Conservation (phyloP, 2,888 invertebrate species). For the Callyntrura guangdongensis region DNA sequence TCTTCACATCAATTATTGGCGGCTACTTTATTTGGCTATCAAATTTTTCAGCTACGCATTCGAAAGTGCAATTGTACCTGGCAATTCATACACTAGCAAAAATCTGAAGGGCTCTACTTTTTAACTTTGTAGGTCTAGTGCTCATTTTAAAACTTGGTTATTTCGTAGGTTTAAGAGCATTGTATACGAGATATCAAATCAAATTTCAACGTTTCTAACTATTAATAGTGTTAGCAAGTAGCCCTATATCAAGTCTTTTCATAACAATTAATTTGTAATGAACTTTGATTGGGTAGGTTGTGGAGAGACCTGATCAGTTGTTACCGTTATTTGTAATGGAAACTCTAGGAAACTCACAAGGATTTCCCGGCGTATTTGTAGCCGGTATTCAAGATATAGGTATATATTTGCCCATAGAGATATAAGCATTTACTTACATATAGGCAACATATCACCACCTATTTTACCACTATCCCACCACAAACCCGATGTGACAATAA, state of each 20-base stretch:
- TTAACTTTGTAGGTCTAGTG: slow-evolving; percentile 75
- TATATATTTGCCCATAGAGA: no score
- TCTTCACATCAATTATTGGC: slow-evolving; percentile 82
- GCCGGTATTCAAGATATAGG: no score
- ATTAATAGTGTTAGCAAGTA: no score
- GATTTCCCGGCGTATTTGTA: slow-evolving; percentile 76
- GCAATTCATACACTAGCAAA: slow-evolving; percentile 55
- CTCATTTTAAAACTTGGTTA: slow-evolving; percentile 71
- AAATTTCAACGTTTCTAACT: no score
- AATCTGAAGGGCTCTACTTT: slow-evolving; percentile 67
- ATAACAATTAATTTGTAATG: no score
- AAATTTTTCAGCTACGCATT: slow-evolving; percentile 67
- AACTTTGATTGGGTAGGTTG: slow-evolving; percentile 69
- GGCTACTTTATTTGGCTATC: slow-evolving; percentile 79
- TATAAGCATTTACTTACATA: no score
- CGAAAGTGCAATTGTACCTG: slow-evolving; percentile 77
- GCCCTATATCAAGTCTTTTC: no score
- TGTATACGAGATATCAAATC: slow-evolving; percentile 77
- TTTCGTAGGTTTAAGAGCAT: slow-evolving; percentile 71
- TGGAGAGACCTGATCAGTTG: slow-evolving; percentile 71
- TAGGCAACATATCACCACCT: no score
- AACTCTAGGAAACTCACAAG: slow-evolving; percentile 66
- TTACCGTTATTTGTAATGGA: slow-evolving; percentile 79
- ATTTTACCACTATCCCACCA: no score
- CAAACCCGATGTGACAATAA: no score